These are phyloP conservation scores for Egretta garzetta DNA, from an alignment of 2,113 vertebrate species.

Conservation along the genomic window DNA sequence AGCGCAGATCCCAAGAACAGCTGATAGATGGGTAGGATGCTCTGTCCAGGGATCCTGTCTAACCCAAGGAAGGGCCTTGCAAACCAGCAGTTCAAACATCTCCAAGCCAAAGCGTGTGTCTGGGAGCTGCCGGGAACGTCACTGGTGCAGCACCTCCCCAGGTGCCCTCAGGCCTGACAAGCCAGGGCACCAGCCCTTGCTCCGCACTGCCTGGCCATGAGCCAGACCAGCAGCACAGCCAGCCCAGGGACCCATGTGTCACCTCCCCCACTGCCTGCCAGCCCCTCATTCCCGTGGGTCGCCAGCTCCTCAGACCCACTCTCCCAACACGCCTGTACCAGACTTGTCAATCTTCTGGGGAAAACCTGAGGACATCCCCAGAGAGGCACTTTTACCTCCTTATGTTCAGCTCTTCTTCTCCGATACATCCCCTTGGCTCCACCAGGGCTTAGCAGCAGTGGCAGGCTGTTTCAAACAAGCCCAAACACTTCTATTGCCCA, in stretches of 20 bases:
- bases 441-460: neutral
- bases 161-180: neutral
- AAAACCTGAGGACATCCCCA: neutral
- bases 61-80: neutral
- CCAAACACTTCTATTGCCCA: neutral
- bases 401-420: neutral
- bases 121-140: neutral
- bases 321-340: fast-evolving
- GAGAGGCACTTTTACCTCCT: neutral
- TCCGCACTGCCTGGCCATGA: neutral
- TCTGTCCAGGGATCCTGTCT: neutral
- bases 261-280: neutral
- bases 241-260: fast-evolving
- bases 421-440: neutral
- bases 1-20: neutral
- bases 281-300: neutral
- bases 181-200: fast-evolving
- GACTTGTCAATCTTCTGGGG: neutral
- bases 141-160: neutral
- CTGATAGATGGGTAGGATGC: neutral
- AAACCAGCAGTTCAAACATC: neutral
- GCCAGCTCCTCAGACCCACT: neutral
- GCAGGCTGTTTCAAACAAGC: neutral
- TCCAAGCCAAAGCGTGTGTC: neutral
- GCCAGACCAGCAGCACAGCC: neutral